Evolutionary conservation across 2,888 invertebrate genomes (phyloP), one percentile per base, ranked within the genome.

Genomic region (Diarsia rubi): DNA sequence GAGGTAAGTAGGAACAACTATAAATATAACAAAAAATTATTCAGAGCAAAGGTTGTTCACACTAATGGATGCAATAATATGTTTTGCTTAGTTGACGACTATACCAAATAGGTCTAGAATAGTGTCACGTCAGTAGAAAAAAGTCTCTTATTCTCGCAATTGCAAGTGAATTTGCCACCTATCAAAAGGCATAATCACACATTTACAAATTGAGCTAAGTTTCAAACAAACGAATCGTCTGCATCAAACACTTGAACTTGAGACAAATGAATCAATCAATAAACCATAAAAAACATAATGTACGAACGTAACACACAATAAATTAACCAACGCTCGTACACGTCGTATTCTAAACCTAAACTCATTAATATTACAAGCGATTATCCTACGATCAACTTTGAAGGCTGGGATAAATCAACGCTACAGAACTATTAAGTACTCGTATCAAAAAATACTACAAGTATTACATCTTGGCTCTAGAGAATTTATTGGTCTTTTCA

Each of bases 351-450:
- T 62, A 52, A 76, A 78, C 59, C 44, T 54, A 64, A 75, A 27
- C 62, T 75, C 71, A 69, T 84, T 74, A 73, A 74, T 62, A 67
- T 75, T 70, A 68, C 73, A 59, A 67, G 57, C 60, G 69, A 84
- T 86, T 79, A 79, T 78, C 73, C 60, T 45, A 21, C 71, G 71
- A 72, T 81, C 73, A 70, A 64, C 49, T 11, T 45, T 45, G 74
- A 84, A 85, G 86, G 84, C 67, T 73, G 24, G n/a, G 42, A 76
- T 82, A 84, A 79, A 86, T 84, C 71, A 73, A 69, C 75, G 69
- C 68, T 45, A 76, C 60, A 76, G 57, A 80, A 67, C 70, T 64
- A 73, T 79, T 57, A 52, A 71, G 79, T 27, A n/a, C n/a, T n/a
- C n/a, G n/a, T n/a, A 66, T 44, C 59, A 67, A 80, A 80, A 80